Conservation (phyloP, 2,888 invertebrate genomes). For the Andrena camellia region DNA sequence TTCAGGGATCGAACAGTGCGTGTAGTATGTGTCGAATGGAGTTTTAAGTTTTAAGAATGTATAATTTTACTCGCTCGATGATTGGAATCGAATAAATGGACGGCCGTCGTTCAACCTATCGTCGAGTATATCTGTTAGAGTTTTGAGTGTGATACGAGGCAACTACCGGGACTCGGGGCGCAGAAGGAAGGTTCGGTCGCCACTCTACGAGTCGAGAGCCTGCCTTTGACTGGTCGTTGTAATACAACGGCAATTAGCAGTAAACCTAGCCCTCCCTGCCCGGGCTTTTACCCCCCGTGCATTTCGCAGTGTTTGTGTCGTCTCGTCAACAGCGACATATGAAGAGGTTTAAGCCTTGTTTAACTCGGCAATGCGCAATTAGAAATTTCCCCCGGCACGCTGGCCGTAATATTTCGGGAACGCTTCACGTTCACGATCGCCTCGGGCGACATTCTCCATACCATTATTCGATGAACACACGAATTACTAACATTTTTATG, state of each 20-base stretch:
- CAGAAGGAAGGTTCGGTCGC: conserved; percentile 56
- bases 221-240: conserved; percentile 75
- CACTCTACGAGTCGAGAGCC: conserved; percentile 69
- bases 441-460: neutral
- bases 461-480: too few relatives aligned
- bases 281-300: conserved; percentile 59
- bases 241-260: conserved; percentile 80
- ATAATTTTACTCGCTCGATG: neutral
- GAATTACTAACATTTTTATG: too few relatives aligned
- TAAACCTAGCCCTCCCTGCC: conserved; percentile 73
- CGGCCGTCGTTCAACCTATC: conserved; percentile 31
- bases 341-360: conserved; percentile 70
- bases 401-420: conserved; percentile 27
- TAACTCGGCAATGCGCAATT: conserved; percentile 68
- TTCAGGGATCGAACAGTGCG: too few relatives aligned
- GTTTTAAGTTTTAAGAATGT: too few relatives aligned
- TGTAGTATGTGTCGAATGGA: too few relatives aligned
- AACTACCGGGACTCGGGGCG: conserved; percentile 56
- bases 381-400: conserved; percentile 56
- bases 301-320: conserved; percentile 70
- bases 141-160: conserved; percentile 66
- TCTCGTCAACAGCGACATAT: conserved; percentile 66
- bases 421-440: neutral
- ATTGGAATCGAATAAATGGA: conserved; percentile 35
- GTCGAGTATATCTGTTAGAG: conserved; percentile 61